Base-by-base conservation (phyloP, 2,113 vertebrate species). In the Noctilio leporinus region DNA sequence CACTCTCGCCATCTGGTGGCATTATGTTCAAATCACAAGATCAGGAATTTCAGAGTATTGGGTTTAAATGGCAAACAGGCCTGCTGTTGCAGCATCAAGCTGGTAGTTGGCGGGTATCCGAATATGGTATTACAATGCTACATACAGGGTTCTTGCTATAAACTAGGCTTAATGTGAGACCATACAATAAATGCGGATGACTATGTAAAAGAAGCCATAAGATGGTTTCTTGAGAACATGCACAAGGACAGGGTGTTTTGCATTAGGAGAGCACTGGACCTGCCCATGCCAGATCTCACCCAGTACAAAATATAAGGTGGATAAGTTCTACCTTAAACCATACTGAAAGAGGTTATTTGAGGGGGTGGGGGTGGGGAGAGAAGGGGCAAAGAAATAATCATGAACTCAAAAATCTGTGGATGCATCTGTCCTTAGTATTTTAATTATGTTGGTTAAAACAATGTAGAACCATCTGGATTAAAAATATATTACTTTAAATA, bases 1-100 rank as follows among this genome's bases (percentile, higher is more conserved):
- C 57, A 75, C 35, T 82, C 11, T 65, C 3, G 35, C 90, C 90
- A 82, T 33, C 87, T 97, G 62, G 86, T 97, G 90, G 87, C 69
- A 91, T 49, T 57, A 89, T 51, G 47, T 11, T 84, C 33, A 53
- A 93, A 84, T 40, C 20, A 95, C 6, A 92, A 94, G 88, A 70
- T 72, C 51, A 86, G 65, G 53, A 55, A 86, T 87, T 93, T 12
- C 55, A 47, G 72, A 33, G 16, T 75, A 43, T 47, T 19, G 12
- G 14, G 14, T 47, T 7, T 10, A 75, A 67, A 30, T 67, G 33
- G 64, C 15, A 17, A 65, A 65, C 28, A 65, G 64, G 30, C 33
- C 33, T 65, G 43, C 33, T 65, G 33, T 65, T 20, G n/a, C n/a
- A 67, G n/a, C 30, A 76, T 51, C 45, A 76, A 76, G 45, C 10